Percentiles rank a stretch among this genome's conserved stretches.
These are phyloP conservation scores for Caenorhabditis zanzibari DNA, from an alignment of 2,888 invertebrate species.

Conservation along the genomic window DNA sequence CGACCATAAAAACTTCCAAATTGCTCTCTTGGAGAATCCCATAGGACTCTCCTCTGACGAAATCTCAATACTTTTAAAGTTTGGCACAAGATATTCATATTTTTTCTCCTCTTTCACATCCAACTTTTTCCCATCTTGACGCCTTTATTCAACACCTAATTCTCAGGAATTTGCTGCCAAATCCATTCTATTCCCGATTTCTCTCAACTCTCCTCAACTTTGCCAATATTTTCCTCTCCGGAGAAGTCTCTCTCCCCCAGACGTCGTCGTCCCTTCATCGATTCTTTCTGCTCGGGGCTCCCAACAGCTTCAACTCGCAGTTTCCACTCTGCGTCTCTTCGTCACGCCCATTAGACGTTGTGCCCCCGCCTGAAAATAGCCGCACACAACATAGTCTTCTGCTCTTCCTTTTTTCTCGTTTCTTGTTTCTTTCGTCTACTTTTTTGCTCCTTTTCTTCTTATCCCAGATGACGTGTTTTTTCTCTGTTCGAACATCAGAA, in stretches of 20 bases:
- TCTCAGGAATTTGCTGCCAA: constrained; percentile 22
- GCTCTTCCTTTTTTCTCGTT: constrained; percentile 17
- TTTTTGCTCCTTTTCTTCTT: background rate
- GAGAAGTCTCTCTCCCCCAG: constrained; percentile 37
- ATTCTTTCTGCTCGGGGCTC: constrained; percentile 20
- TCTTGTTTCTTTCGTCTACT: constrained; percentile 31
- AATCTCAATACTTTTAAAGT: background rate
- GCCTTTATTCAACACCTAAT: constrained; percentile 24
- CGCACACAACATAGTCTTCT: constrained; percentile 44
- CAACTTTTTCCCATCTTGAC: background rate
- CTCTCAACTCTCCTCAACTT: constrained; percentile 22
- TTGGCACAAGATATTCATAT: background rate
- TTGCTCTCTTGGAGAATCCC: no score
- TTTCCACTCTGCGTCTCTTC: constrained; percentile 27
- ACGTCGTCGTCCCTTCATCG: constrained; percentile 48
- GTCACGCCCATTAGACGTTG: constrained; percentile 47
- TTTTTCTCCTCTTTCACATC: background rate
- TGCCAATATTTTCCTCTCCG: constrained; percentile 6
- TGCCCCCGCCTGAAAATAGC: constrained; percentile 63
- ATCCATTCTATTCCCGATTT: constrained; percentile 11
- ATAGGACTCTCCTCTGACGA: no score
- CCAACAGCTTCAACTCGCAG: constrained; percentile 21
- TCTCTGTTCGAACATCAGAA: constrained; percentile 39
- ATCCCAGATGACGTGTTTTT: constrained; percentile 49
- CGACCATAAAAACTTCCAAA: no score